phyloP scores from a whole-genome alignment of 1,140 invertebrate species.

The Zelostemma sp. region DNA sequence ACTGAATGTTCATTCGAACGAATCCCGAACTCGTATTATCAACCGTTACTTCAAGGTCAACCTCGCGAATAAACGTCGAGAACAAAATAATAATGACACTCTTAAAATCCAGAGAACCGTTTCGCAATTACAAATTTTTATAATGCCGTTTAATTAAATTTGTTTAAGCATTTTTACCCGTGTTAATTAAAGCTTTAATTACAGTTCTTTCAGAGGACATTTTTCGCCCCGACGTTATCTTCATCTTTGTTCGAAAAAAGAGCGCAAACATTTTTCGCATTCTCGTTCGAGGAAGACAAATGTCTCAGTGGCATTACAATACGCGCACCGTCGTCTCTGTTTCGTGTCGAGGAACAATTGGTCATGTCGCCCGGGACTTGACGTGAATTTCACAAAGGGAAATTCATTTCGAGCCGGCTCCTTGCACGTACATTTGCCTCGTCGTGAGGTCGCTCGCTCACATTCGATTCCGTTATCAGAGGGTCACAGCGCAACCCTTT shows the following conservation, averaged over 20 bases:
- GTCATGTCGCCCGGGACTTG: constrained; percentile 25
- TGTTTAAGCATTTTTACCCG: too few species aligned
- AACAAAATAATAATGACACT: too few species aligned
- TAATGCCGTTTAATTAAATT: too few species aligned
- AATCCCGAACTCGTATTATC: too few species aligned
- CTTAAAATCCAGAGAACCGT: too few species aligned
- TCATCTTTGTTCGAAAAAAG: not conserved
- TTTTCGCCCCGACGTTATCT: too few species aligned
- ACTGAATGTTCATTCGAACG: too few species aligned
- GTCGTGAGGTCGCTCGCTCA: constrained; percentile 44
- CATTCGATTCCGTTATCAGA: constrained; percentile 46
- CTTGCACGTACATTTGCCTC: constrained; percentile 46
- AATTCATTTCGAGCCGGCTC: constrained; percentile 38
- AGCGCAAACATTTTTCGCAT: not conserved
- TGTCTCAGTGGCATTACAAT: not conserved
- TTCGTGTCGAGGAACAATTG: constrained; percentile 44
- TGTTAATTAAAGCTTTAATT: too few species aligned
- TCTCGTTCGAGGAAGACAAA: not conserved
- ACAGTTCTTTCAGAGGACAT: too few species aligned
- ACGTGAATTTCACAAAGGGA: constrained; percentile 42
- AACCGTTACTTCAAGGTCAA: too few species aligned
- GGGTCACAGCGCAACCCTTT: constrained; percentile 23
- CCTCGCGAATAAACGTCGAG: too few species aligned
- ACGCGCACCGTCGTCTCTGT: not conserved
- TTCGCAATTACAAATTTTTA: too few species aligned